These are phyloP conservation scores for Pseudomyrmex cubaensis DNA, from an alignment of 1,140 invertebrate genomes.

Conservation along the genomic window DNA sequence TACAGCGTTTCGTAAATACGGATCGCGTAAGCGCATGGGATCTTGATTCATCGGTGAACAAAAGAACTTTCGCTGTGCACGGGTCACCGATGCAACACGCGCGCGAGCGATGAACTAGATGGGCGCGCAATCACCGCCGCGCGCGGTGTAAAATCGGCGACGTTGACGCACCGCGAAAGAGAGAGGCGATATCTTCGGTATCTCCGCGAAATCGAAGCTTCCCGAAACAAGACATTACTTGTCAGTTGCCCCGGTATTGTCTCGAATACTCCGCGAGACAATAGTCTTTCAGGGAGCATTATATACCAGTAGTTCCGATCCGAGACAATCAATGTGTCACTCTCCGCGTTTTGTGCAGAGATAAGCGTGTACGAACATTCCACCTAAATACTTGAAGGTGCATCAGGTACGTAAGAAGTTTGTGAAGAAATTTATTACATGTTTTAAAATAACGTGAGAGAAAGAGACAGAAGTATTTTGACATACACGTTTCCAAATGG, in stretches of 20 bases:
- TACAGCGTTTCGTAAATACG: constrained; percentile 75
- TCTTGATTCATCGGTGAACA: constrained; percentile 64
- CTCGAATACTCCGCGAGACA: neutral
- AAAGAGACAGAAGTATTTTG: too few species aligned
- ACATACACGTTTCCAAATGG: too few species aligned
- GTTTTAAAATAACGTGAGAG: too few species aligned
- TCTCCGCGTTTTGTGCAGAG: neutral
- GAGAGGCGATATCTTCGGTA: neutral
- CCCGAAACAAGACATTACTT: neutral
- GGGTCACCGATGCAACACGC: constrained; percentile 60
- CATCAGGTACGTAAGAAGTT: too few species aligned
- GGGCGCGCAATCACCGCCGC: constrained; percentile 59
- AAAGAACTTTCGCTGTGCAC: constrained; percentile 70
- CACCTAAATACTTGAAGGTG: neutral
- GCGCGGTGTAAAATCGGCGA: constrained; percentile 68
- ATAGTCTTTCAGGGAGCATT: neutral
- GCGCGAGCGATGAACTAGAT: constrained; percentile 62
- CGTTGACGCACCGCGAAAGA: constrained; percentile 20
- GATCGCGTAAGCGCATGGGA: constrained; percentile 74
- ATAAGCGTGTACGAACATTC: neutral
- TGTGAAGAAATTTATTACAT: too few species aligned
- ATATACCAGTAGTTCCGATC: neutral
- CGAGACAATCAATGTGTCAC: constrained; percentile 38
- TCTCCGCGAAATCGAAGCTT: constrained; percentile 26
- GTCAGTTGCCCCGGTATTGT: constrained; percentile 3